Conservation (phyloP, 2,888 invertebrate genomes). For the Saturnia japonica region DNA sequence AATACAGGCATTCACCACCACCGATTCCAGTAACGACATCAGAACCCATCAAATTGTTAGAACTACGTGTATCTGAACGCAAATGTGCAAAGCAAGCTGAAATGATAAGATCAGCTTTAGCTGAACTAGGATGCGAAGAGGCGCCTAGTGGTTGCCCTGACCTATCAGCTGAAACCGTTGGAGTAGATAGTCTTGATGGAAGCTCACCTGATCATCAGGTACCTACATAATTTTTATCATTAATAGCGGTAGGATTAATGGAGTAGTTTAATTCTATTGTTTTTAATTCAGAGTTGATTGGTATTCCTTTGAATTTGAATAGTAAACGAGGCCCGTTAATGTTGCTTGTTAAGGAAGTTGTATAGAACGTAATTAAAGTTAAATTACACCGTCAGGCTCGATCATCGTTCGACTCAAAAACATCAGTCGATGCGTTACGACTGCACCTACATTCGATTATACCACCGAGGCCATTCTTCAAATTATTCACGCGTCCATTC, state of each 20-base stretch:
- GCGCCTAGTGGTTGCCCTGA: slow-evolving; percentile 92
- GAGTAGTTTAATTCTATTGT: not conserved
- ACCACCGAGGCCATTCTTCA: slow-evolving; percentile 83
- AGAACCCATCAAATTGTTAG: slow-evolving; percentile 88
- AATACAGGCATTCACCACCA: slow-evolving; percentile 71
- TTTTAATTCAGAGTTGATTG: slow-evolving; percentile 20
- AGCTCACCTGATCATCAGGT: slow-evolving; percentile 86
- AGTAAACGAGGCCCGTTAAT: not conserved
- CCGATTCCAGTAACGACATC: slow-evolving; percentile 72
- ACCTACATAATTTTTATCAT: slow-evolving; percentile 27
- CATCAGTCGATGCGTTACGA: slow-evolving; percentile 77
- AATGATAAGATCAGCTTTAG: slow-evolving; percentile 91
- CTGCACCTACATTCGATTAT: slow-evolving; percentile 81
- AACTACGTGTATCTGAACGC: slow-evolving; percentile 91
- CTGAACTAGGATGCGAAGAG: slow-evolving; percentile 93
- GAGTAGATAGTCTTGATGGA: slow-evolving; percentile 84
- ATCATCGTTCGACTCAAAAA: slow-evolving; percentile 77
- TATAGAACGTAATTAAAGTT: slow-evolving; percentile 17
- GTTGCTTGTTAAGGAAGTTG: not conserved
- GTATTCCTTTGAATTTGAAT: not conserved
- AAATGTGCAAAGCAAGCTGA: slow-evolving; percentile 92
- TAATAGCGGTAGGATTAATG: not conserved
- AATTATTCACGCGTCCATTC: slow-evolving; percentile 85
- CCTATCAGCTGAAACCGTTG: slow-evolving; percentile 88
- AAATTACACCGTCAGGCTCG: slow-evolving; percentile 69